Percentiles rank a stretch among this genome's conserved stretches.
Evolutionary conservation across 2,113 vertebrate species (phyloP).

Genomic region (Turdus rufiventris): DNA sequence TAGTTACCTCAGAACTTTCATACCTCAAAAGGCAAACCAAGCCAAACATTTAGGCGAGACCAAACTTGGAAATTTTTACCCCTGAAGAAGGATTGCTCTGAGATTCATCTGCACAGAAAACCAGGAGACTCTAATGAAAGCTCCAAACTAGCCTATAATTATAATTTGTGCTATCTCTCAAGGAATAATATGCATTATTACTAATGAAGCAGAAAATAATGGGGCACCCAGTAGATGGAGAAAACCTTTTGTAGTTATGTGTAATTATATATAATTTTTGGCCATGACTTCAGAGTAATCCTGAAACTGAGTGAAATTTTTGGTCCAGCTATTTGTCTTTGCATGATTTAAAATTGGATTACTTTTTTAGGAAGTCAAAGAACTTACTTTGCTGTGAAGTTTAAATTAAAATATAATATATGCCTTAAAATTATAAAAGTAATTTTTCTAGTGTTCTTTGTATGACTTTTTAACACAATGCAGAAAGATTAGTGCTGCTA

Average conservation of each 20-base stretch:
- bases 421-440: not conserved
- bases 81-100: not conserved
- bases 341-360: conserved; percentile 1
- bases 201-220: conserved; percentile 21
- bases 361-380: not conserved
- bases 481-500: not conserved
- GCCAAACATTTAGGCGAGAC: not conserved
- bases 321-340: not conserved
- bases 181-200: not conserved
- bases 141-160: conserved; percentile 24
- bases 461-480: not conserved
- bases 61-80: conserved; percentile 11
- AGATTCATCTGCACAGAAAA: not conserved
- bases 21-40: conserved; percentile 18
- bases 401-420: conserved; percentile 24
- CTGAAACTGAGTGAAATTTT: conserved; percentile 16
- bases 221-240: not conserved
- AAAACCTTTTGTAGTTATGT: conserved; percentile 17
- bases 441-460: not conserved
- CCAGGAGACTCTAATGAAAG: not conserved
- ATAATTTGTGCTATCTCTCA: not conserved
- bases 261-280: conserved; percentile 38
- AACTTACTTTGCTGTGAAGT: not conserved
- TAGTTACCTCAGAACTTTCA: conserved; percentile 5
- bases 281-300: conserved; percentile 23